Base-by-base conservation (phyloP, 2,888 invertebrate genomes). In the Troides oblongomaculatus region DNA sequence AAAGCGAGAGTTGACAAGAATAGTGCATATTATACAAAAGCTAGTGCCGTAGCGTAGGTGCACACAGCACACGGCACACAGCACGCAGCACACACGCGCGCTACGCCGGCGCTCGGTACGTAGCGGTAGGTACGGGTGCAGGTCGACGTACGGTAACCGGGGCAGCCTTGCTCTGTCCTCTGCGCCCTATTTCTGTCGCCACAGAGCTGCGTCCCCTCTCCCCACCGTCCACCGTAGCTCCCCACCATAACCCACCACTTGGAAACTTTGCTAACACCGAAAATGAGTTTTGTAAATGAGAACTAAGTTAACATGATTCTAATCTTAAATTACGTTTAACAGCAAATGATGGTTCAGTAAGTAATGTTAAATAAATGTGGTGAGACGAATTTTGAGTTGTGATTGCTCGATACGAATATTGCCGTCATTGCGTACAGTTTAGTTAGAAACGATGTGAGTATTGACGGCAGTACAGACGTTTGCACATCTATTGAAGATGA, bases 81-180 rank as follows among this genome's bases (percentile, higher is more conserved):
- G 63, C 79, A 14, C 43, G 43, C 43, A 30, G 76, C 81, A 80
- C 84, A 81, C 79, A 76, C 73, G 70, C 73, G 70, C 75, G 74
- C 64, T 69, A 69, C 74, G 76, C 75, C 71, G 80, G 12, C 14
- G 4, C 12, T 12, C 46, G 12, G 77, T 78, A 77, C 79, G 78
- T 77, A 74, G 74, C 77, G 79, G 81, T 84, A 82, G 82, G 82
- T 82, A 83, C 79, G 80, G 78, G 80, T 79, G 72, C 84, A 84
- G 92, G 91, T 92, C 91, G 88, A 82, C 86, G 92, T 80, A 88
- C 92, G 84, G 74, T 83, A 92, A 90, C 89, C 87, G 79, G 92
- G 90, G 89, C 92, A 92, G 92, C 92, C 92, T 92, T 92, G 92
- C 90, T 89, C 89, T 88, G 92, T 91, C 92, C 92, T 92, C 92